These are phyloP conservation scores for Panthera tigris DNA, from an alignment of 2,113 vertebrate genomes.

Conservation along the genomic window DNA sequence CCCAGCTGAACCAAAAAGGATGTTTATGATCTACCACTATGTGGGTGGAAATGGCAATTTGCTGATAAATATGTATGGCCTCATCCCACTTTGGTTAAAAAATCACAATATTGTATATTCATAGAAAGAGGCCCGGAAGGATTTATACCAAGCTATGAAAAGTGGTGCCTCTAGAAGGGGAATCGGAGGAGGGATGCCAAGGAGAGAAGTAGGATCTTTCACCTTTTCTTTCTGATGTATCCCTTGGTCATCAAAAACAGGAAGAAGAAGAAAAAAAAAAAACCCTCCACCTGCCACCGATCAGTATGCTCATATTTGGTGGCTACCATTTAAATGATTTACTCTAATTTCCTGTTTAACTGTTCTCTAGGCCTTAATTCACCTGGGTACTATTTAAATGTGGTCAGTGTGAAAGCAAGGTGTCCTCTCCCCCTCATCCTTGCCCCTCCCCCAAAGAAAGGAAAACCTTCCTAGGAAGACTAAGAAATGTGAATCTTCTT, in stretches of 20 bases:
- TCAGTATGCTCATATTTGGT: background rate
- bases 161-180: background rate
- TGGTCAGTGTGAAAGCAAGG: background rate
- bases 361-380: background rate
- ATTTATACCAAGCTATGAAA: background rate
- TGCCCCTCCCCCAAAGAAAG: background rate
- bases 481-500: constrained; percentile 60
- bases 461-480: constrained; percentile 44
- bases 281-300: background rate
- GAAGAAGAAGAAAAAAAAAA: background rate
- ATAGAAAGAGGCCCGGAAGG: background rate
- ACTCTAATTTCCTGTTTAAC: constrained; percentile 18
- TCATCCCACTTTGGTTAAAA: constrained; percentile 6
- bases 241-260: background rate
- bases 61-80: background rate
- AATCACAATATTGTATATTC: background rate
- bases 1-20: background rate
- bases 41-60: background rate
- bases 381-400: background rate
- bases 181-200: background rate
- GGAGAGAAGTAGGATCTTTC: background rate
- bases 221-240: background rate
- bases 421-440: no score
- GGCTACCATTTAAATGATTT: constrained; percentile 25
- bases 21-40: background rate